Conservation (phyloP, 2,797 vertebrate genomes). For the Typhlichthys eigenmanni region DNA sequence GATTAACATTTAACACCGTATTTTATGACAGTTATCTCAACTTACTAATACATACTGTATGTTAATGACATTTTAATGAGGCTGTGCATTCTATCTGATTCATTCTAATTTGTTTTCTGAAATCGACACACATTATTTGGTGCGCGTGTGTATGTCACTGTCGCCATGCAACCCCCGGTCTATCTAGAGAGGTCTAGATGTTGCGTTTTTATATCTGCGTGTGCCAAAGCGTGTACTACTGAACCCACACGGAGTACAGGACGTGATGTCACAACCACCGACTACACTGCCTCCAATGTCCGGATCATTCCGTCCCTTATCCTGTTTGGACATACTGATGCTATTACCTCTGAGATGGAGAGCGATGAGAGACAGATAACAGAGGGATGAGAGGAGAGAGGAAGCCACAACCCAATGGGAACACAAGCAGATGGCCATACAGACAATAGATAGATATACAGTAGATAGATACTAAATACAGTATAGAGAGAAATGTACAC, state of each 20-base stretch:
- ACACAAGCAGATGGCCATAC: neutral
- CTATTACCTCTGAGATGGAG: conserved; percentile 55
- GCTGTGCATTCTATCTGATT: too few relatives aligned
- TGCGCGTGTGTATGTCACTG: conserved; percentile 3
- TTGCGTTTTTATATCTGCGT: conserved; percentile 16
- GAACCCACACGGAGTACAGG: too few relatives aligned
- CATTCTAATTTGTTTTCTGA: too few relatives aligned
- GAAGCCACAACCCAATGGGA: conserved; percentile 15
- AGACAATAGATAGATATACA: neutral
- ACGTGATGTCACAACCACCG: neutral
- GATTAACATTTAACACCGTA: too few relatives aligned
- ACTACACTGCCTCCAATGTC: neutral
- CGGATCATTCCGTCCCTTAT: conserved; percentile 38
- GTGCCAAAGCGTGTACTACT: neutral
- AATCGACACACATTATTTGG: too few relatives aligned
- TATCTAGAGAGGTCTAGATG: too few relatives aligned
- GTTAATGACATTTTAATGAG: too few relatives aligned
- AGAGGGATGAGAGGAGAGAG: neutral
- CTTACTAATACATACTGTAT: too few relatives aligned
- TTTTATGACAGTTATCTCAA: too few relatives aligned
- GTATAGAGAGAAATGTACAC: too few relatives aligned
- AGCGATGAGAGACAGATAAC: conserved; percentile 35
- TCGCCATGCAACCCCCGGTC: too few relatives aligned
- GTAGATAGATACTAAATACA: too few relatives aligned
- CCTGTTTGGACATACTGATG: conserved; percentile 66